Evolutionary conservation across 2,888 invertebrate species (phyloP).

Genomic region (Cheilosia impressa): DNA sequence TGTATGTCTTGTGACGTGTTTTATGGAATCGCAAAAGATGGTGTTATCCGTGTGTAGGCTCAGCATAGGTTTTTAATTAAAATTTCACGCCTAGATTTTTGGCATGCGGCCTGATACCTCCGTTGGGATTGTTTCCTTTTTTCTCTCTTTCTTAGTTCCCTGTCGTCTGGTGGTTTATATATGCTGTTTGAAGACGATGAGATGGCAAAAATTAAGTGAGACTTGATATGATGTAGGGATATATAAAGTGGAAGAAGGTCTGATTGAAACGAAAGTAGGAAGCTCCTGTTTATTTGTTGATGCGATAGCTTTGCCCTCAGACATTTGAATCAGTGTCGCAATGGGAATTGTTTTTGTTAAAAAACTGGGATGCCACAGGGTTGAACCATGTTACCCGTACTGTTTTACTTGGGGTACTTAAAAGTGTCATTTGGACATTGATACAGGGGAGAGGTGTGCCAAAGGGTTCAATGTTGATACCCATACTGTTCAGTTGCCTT

Average conservation of each 20-base stretch:
- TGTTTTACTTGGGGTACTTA: too few relatives aligned
- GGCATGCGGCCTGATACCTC: constrained; percentile 55
- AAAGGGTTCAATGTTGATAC: too few relatives aligned
- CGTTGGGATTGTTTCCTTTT: constrained; percentile 11
- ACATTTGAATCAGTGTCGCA: too few relatives aligned
- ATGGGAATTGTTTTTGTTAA: too few relatives aligned
- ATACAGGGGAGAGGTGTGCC: too few relatives aligned
- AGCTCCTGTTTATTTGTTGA: too few relatives aligned
- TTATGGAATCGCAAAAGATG: constrained; percentile 22
- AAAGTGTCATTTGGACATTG: too few relatives aligned
- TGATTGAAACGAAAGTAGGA: not conserved
- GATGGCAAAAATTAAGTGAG: not conserved
- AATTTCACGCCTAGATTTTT: constrained; percentile 71
- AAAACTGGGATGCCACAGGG: too few relatives aligned
- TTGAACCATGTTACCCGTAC: too few relatives aligned
- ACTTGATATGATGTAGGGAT: not conserved
- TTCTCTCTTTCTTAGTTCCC: not conserved
- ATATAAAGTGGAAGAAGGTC: constrained; percentile 6
- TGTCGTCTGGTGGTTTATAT: constrained; percentile 5
- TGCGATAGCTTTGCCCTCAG: too few relatives aligned
- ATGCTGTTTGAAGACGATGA: not conserved
- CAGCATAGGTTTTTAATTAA: constrained; percentile 63
- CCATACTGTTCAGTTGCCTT: too few relatives aligned
- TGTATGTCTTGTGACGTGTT: constrained; percentile 23
- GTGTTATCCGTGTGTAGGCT: constrained; percentile 3